Evolutionary conservation across 2,113 vertebrate genomes (phyloP).

Genomic region (Muscicapa adusta): DNA sequence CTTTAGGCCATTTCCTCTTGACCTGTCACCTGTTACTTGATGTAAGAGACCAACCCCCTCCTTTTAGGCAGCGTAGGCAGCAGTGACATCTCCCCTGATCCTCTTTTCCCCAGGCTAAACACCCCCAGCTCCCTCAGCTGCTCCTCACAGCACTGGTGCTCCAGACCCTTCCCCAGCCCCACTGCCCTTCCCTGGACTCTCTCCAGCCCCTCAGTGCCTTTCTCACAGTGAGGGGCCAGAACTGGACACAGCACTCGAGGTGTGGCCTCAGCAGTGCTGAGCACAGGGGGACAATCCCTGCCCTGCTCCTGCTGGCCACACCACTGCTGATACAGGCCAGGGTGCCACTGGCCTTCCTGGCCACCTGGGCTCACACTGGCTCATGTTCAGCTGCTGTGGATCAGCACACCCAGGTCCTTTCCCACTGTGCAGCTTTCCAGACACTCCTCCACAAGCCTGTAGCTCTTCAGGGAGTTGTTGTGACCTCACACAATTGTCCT

Average conservation of each 20-base stretch:
- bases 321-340: neutral
- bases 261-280: neutral
- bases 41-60: accelerated
- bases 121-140: neutral
- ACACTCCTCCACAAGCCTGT: too few relatives aligned
- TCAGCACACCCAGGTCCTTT: neutral
- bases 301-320: neutral
- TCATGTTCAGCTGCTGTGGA: neutral
- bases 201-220: neutral
- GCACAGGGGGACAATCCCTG: neutral
- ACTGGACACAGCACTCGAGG: neutral
- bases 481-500: neutral
- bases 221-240: neutral
- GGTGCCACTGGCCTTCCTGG: neutral
- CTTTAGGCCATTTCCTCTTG: neutral
- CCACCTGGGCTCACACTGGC: accelerated
- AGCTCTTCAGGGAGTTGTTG: neutral
- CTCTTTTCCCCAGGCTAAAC: neutral
- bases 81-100: neutral
- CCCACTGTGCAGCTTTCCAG: neutral
- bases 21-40: neutral
- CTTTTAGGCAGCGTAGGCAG: too few relatives aligned
- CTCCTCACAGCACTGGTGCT: neutral
- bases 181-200: accelerated
- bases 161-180: neutral